Percentiles rank a stretch among this genome's conserved stretches.
Evolutionary conservation across 2,888 invertebrate genomes (phyloP).

Genomic region (Dryobota labecula): DNA sequence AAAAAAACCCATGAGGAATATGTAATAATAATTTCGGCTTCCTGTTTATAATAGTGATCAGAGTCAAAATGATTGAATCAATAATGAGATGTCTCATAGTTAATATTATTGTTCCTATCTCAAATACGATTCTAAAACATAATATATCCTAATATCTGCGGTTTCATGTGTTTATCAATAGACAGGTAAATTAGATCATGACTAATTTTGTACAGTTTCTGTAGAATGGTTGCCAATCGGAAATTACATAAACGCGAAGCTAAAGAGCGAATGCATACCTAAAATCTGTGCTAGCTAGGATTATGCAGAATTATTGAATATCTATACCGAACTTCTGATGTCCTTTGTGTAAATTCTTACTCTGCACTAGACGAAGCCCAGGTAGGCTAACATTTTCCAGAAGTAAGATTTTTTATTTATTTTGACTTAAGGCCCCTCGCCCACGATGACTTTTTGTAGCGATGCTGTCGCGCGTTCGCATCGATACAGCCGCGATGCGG

Average conservation of each 20-base stretch:
- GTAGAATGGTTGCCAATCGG: neutral
- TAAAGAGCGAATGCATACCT: neutral
- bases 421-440: too few relatives aligned
- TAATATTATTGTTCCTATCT: slow-evolving; percentile 11
- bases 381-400: neutral
- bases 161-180: slow-evolving; percentile 2
- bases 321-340: neutral
- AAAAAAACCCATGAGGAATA: neutral
- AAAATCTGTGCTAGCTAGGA: neutral
- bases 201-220: slow-evolving; percentile 1
- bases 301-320: neutral
- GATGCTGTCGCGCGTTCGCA: too few relatives aligned
- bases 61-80: slow-evolving; percentile 7
- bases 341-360: neutral
- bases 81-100: neutral
- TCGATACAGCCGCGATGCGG: too few relatives aligned
- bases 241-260: neutral
- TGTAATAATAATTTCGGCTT: neutral
- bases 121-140: neutral
- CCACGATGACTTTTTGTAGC: too few relatives aligned
- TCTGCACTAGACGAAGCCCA: neutral
- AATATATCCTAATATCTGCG: neutral
- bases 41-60: neutral
- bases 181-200: slow-evolving; percentile 5
- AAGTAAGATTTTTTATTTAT: neutral